A percentile compares a stretch with the other conserved stretches of the same genome.
Conservation (phyloP, 2,113 vertebrate genomes). For the Crocuta crocuta region DNA sequence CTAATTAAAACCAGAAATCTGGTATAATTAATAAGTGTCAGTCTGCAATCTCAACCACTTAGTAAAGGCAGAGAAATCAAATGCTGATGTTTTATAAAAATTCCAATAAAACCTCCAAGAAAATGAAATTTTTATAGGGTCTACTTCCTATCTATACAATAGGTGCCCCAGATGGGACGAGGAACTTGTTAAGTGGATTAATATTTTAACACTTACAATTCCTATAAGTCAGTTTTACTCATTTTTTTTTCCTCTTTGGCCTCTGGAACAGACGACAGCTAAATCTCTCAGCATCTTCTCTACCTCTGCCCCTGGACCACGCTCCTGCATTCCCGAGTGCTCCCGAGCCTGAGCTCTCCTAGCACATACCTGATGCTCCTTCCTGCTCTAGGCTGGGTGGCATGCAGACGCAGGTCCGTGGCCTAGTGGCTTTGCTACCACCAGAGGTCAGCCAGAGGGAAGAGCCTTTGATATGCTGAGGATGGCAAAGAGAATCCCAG, state of each 20-base stretch:
- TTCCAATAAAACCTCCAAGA: conserved; percentile 30
- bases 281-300: neutral
- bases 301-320: neutral
- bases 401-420: neutral
- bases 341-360: neutral
- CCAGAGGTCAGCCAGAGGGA: neutral
- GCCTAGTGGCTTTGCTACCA: neutral
- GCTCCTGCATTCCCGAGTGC: neutral
- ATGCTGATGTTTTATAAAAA: conserved; percentile 57
- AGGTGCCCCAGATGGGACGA: neutral
- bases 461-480: neutral
- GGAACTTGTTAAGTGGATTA: conserved; percentile 12
- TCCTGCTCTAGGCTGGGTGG: neutral
- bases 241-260: conserved; percentile 41
- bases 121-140: conserved; percentile 28
- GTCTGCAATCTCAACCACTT: conserved; percentile 79
- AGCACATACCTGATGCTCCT: neutral
- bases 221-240: neutral
- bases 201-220: conserved; percentile 48
- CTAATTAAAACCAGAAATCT: conserved; percentile 89
- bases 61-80: conserved; percentile 74
- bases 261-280: neutral
- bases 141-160: conserved; percentile 60
- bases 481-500: neutral
- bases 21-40: conserved; percentile 85